Evolutionary conservation across 2,888 invertebrate genomes (phyloP).

Genomic region (Phymatocera aterrima): DNA sequence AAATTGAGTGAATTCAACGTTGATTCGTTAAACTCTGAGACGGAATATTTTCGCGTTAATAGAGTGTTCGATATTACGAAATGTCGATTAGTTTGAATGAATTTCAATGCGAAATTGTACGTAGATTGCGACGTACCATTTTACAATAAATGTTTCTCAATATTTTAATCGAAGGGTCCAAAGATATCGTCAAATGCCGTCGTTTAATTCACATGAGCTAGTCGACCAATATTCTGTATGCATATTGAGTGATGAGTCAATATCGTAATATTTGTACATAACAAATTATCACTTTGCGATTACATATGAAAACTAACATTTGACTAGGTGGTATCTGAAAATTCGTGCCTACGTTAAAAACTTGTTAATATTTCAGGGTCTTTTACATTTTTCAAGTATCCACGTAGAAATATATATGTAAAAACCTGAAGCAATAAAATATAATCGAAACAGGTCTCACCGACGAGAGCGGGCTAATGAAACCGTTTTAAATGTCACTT

Average conservation of each 20-base stretch:
- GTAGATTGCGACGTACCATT: not conserved
- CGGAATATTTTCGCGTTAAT: not conserved
- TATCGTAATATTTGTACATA: not conserved
- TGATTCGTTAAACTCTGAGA: not conserved
- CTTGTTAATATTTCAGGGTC: not conserved
- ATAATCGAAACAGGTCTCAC: not conserved
- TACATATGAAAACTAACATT: not conserved
- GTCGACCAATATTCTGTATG: not conserved
- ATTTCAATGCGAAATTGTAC: not conserved
- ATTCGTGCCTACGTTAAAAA: not conserved
- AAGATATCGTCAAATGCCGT: not conserved
- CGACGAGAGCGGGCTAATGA: not conserved
- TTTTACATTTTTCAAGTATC: not conserved
- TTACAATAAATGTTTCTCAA: not conserved
- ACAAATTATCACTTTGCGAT: slow-evolving; percentile 6
- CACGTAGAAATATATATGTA: not conserved
- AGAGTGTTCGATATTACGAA: not conserved
- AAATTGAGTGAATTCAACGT: not conserved
- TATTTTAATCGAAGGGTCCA: not conserved
- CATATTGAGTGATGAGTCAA: not conserved
- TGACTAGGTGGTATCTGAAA: not conserved
- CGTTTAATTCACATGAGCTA: not conserved
- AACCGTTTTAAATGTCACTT: not conserved
- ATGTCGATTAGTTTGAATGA: not conserved
- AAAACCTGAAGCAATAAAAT: not conserved